Conservation (phyloP, 2,888 invertebrate species). For the Andrena minutula region DNA sequence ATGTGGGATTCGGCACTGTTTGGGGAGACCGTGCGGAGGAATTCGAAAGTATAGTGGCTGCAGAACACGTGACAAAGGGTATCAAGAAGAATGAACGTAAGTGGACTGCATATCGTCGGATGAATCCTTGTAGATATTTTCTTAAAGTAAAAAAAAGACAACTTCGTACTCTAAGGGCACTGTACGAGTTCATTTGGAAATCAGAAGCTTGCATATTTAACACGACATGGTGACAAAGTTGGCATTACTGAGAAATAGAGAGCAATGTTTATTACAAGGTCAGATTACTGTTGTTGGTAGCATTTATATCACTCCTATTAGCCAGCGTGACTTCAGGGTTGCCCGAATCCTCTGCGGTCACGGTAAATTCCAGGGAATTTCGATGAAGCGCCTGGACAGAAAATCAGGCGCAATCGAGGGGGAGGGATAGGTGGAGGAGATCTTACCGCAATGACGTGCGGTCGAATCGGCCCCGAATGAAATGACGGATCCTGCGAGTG, state of each 20-base stretch:
- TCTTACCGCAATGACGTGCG: constrained; percentile 85
- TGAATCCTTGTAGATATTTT: background rate
- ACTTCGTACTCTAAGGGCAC: background rate
- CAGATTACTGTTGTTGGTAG: background rate
- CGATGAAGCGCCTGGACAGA: constrained; percentile 80
- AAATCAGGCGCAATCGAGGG: constrained; percentile 80
- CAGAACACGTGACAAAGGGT: background rate
- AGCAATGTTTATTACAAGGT: background rate
- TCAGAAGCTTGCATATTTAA: background rate
- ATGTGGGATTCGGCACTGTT: constrained; percentile 37
- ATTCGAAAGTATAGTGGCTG: constrained; percentile 6
- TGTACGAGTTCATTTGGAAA: background rate
- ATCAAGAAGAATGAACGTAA: background rate
- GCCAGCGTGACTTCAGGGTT: constrained; percentile 59
- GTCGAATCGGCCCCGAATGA: constrained; percentile 83
- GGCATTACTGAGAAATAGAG: background rate
- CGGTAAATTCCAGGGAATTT: constrained; percentile 71
- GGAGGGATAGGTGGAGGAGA: constrained; percentile 76
- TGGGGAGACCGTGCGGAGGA: constrained; percentile 33
- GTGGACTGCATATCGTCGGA: background rate
- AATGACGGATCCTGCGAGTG: constrained; percentile 85
- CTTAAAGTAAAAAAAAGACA: background rate
- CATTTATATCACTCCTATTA: constrained; percentile 49
- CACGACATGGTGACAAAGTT: background rate
- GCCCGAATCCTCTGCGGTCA: constrained; percentile 60